Evolutionary conservation across 2,888 invertebrate genomes (phyloP).

Genomic region (Hypolimnas misippus): DNA sequence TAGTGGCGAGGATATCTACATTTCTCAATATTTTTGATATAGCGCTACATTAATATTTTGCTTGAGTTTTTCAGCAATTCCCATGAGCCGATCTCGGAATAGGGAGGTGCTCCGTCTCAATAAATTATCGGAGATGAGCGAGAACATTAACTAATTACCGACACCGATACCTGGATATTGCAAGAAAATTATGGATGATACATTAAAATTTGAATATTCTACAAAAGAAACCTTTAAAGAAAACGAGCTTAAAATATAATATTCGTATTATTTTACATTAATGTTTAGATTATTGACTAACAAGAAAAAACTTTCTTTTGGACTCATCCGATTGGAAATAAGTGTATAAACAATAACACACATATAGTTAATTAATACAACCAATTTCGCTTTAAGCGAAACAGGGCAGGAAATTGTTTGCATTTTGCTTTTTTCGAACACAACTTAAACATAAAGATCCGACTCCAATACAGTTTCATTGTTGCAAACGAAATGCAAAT

Average conservation of each 20-base stretch:
- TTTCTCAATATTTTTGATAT: slow-evolving; percentile 71
- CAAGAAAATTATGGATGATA: slow-evolving; percentile 26
- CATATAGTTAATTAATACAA: not conserved
- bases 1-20: slow-evolving; percentile 46
- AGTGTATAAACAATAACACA: not conserved
- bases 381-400: slow-evolving; percentile 1
- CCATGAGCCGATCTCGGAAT: slow-evolving; percentile 58
- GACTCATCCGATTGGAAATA: no score
- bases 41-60: slow-evolving; percentile 82
- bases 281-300: no score
- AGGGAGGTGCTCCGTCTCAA: slow-evolving; percentile 78
- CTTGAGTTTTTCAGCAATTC: slow-evolving; percentile 83
- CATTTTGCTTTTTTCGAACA: slow-evolving; percentile 48
- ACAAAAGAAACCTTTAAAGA: not conserved
- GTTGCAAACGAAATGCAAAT: slow-evolving; percentile 79
- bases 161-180: slow-evolving; percentile 69
- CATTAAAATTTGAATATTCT: slow-evolving; percentile 30
- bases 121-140: slow-evolving; percentile 81
- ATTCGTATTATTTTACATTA: not conserved
- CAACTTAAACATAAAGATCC: slow-evolving; percentile 58
- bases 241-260: not conserved
- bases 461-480: slow-evolving; percentile 66
- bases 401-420: slow-evolving; percentile 17
- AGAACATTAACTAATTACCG: slow-evolving; percentile 82
- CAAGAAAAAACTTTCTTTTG: no score